phyloP scores from a whole-genome alignment of 1,140 invertebrate species.

The Chymomyza costata region DNA sequence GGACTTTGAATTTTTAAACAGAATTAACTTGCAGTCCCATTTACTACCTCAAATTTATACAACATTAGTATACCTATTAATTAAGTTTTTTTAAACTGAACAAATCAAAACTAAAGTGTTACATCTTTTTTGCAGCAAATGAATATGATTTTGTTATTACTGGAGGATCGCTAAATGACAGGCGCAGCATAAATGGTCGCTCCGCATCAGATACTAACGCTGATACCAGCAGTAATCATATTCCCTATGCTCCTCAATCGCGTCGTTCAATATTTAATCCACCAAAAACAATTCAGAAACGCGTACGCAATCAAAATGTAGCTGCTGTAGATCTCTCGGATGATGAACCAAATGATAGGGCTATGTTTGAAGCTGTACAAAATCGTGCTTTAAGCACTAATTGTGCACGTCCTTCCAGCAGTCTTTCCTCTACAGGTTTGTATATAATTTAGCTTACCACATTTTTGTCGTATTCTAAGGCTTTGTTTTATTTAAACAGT shows the following conservation, averaged over 20 bases:
- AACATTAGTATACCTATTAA: no score
- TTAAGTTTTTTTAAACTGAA: no score
- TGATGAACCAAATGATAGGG: slow-evolving; percentile 29
- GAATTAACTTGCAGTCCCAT: no score
- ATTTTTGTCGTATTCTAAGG: no score
- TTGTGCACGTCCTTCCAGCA: slow-evolving; percentile 22
- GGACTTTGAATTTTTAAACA: no score
- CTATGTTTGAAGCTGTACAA: slow-evolving; percentile 20
- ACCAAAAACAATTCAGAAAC: slow-evolving; percentile 20
- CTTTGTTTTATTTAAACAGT: background rate
- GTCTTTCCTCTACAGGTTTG: background rate
- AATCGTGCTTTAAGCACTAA: slow-evolving; percentile 15
- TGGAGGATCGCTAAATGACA: slow-evolving; percentile 16
- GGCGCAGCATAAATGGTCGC: background rate
- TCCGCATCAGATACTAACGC: slow-evolving; percentile 1
- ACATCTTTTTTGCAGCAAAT: slow-evolving; percentile 17
- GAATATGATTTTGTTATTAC: slow-evolving; percentile 24
- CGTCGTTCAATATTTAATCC: slow-evolving; percentile 45
- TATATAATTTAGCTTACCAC: no score
- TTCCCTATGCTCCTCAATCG: slow-evolving; percentile 11
- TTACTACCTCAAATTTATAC: no score
- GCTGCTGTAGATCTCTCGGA: slow-evolving; percentile 37
- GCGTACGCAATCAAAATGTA: slow-evolving; percentile 11
- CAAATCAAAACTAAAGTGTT: no score
- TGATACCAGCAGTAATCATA: slow-evolving; percentile 15